Conservation (phyloP, 2,797 vertebrate species). For the Fundulus diaphanus region DNA sequence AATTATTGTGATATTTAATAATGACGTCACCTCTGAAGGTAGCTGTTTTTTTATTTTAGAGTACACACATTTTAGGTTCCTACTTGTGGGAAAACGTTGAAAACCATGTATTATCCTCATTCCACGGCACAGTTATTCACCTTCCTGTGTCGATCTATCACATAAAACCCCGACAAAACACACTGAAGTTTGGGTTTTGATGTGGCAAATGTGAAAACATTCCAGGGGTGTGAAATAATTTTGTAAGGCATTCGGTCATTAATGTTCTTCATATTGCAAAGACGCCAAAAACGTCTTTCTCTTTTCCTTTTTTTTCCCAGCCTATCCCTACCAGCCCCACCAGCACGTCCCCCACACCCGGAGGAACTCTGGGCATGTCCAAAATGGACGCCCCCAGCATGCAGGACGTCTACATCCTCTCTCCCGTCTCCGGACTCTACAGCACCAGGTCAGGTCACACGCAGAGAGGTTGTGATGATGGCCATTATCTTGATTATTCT, state of each 20-base stretch:
- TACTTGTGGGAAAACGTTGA: too few relatives aligned
- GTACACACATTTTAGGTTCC: too few relatives aligned
- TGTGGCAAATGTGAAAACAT: too few relatives aligned
- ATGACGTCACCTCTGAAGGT: too few relatives aligned
- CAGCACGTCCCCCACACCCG: constrained; percentile 84
- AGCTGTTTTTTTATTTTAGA: too few relatives aligned
- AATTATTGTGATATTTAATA: too few relatives aligned
- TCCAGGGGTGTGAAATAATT: not conserved
- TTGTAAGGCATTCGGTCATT: too few relatives aligned
- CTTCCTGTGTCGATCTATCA: too few relatives aligned
- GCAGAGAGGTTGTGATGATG: constrained; percentile 27
- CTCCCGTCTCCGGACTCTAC: constrained; percentile 88
- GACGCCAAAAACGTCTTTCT: not conserved
- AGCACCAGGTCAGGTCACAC: constrained; percentile 82
- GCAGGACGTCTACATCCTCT: constrained; percentile 90
- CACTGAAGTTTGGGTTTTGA: too few relatives aligned
- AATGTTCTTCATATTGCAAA: not conserved
- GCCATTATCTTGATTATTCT: constrained; percentile 32
- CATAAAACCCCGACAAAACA: too few relatives aligned
- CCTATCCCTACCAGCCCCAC: constrained; percentile 85
- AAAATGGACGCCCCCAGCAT: constrained; percentile 87
- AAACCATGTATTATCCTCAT: too few relatives aligned
- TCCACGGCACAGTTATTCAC: too few relatives aligned
- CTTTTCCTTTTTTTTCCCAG: constrained; percentile 63
- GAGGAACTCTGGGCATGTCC: constrained; percentile 86